Evolutionary conservation across 2,113 vertebrate species (phyloP).

Genomic region (Neotragus moschatus): DNA sequence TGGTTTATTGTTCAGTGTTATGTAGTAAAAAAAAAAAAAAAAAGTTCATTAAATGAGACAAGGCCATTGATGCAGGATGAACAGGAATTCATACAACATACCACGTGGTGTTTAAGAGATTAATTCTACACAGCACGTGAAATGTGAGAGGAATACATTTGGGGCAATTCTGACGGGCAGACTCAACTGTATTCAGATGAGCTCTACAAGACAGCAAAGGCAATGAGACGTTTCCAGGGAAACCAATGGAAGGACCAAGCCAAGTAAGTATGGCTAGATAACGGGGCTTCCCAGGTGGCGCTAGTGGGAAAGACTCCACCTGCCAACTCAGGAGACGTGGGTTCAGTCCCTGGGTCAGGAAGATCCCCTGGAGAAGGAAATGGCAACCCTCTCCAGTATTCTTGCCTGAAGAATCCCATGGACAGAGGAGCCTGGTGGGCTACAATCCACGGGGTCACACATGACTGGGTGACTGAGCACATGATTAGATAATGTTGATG

Average conservation of each 20-base stretch:
- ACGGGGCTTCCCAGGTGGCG: not conserved
- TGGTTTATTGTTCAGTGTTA: not conserved
- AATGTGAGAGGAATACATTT: not conserved
- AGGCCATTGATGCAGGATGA: not conserved
- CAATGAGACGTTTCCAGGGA: not conserved
- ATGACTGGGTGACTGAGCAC: not conserved
- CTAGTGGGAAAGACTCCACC: not conserved
- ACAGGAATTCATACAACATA: not conserved
- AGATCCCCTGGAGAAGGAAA: not conserved
- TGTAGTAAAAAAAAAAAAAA: not conserved
- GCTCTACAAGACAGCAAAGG: not conserved
- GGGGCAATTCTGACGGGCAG: not conserved
- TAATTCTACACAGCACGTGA: fast-evolving
- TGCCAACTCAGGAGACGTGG: not conserved
- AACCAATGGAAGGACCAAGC: not conserved
- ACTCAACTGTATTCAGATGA: not conserved
- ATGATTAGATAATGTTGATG: not conserved
- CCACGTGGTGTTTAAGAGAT: not conserved
- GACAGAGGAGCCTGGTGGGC: not conserved
- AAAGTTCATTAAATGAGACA: not conserved
- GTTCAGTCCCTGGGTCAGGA: not conserved
- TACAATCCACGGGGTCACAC: fast-evolving
- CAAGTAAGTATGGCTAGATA: not conserved
- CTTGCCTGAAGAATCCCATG: not conserved
- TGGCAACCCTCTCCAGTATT: not conserved